A percentile compares a stretch with the other conserved stretches of the same genome.
Conservation (phyloP, 2,888 invertebrate species). For the Macrophya alboannulata region DNA sequence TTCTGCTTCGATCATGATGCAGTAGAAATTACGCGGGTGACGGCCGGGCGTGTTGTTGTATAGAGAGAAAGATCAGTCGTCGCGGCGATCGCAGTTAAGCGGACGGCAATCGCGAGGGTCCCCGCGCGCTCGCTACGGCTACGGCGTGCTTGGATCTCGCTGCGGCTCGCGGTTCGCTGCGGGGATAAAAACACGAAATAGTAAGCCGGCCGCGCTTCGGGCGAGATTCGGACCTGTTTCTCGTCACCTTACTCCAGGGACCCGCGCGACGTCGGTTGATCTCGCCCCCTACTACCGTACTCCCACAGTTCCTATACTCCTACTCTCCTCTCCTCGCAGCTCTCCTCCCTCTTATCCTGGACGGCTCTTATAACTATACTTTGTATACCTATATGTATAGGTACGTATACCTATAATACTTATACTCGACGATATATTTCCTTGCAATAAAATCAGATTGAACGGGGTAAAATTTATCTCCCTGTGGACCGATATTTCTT, state of each 20-base stretch:
- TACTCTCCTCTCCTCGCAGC: slow-evolving; percentile 47
- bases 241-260: slow-evolving; percentile 76
- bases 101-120: slow-evolving; percentile 5
- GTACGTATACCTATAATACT: too few species aligned
- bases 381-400: too few species aligned
- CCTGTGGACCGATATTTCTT: slow-evolving; percentile 68
- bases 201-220: slow-evolving; percentile 74
- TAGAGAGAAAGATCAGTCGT: not conserved
- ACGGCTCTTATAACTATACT: too few species aligned
- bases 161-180: not conserved
- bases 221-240: slow-evolving; percentile 78
- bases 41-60: not conserved
- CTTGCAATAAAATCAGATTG: slow-evolving; percentile 77
- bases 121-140: not conserved
- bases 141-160: too few species aligned
- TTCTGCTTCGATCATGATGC: slow-evolving; percentile 14
- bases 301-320: slow-evolving; percentile 37
- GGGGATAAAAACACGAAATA: slow-evolving; percentile 77
- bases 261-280: slow-evolving; percentile 58
- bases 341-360: slow-evolving; percentile 13
- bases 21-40: slow-evolving; percentile 10
- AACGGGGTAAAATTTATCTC: slow-evolving; percentile 77
- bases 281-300: slow-evolving; percentile 58
- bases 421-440: slow-evolving; percentile 42
- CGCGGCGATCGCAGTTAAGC: not conserved